phyloP scores from a whole-genome alignment of 2,888 invertebrate genomes.

The Zaprionus obscuricornis region DNA sequence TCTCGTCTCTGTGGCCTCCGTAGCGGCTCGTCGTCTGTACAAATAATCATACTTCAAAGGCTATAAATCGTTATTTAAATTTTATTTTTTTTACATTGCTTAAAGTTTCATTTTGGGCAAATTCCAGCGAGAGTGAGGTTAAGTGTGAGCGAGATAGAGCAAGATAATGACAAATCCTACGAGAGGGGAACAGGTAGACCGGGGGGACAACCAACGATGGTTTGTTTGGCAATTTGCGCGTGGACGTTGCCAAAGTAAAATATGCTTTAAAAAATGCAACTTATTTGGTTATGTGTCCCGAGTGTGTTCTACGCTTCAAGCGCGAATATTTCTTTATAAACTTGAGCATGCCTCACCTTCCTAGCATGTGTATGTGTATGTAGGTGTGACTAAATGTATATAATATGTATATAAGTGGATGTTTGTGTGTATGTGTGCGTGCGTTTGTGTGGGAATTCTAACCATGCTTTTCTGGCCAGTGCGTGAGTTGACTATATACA shows the following conservation, averaged over 20 bases:
- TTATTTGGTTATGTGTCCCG: slow-evolving; percentile 72
- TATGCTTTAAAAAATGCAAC: slow-evolving; percentile 62
- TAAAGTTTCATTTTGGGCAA: slow-evolving; percentile 67
- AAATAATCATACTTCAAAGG: slow-evolving; percentile 78
- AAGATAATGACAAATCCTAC: no score
- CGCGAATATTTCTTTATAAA: slow-evolving; percentile 61
- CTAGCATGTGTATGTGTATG: slow-evolving; percentile 19
- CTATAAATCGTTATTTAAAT: slow-evolving; percentile 81
- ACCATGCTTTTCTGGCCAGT: slow-evolving; percentile 18
- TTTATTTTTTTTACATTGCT: slow-evolving; percentile 68
- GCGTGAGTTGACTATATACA: slow-evolving; percentile 17
- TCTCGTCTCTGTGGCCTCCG: slow-evolving; percentile 28
- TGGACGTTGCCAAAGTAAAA: slow-evolving; percentile 40
- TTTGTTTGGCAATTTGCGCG: slow-evolving; percentile 54
- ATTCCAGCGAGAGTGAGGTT: slow-evolving; percentile 42
- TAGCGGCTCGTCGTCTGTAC: slow-evolving; percentile 35
- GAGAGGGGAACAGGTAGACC: no score
- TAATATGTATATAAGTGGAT: slow-evolving; percentile 19
- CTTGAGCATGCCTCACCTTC: slow-evolving; percentile 30
- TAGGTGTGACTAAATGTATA: slow-evolving; percentile 28
- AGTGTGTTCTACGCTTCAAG: slow-evolving; percentile 51
- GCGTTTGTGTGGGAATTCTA: slow-evolving; percentile 25
- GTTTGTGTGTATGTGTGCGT: slow-evolving; percentile 18
- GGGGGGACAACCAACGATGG: slow-evolving; percentile 14
- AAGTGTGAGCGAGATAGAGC: no score